A percentile compares a stretch with the other conserved stretches of the same genome.
Conservation (phyloP, 2,888 invertebrate species). For the Eulithis prunata region DNA sequence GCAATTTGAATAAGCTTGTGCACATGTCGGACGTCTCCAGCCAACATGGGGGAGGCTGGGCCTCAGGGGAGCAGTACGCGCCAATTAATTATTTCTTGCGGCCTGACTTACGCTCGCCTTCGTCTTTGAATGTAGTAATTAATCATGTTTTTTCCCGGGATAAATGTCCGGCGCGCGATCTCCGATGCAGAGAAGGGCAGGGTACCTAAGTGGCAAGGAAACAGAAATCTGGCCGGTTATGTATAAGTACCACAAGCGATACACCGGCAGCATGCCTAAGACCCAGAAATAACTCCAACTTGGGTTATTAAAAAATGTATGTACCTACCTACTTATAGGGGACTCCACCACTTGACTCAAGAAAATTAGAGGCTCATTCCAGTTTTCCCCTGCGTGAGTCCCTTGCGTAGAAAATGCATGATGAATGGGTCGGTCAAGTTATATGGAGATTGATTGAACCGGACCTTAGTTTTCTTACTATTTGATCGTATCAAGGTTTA, state of each 20-base stretch:
- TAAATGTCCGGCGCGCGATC: constrained; percentile 57
- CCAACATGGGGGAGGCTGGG: constrained; percentile 20
- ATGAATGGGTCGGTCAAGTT: constrained; percentile 30
- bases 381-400: no score
- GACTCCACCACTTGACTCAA: no score
- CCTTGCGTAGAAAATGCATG: constrained; percentile 31
- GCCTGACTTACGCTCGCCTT: constrained; percentile 69
- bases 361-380: no score
- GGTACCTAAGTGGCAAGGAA: constrained; percentile 26
- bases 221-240: constrained; percentile 49
- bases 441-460: constrained; percentile 29
- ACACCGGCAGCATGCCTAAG: constrained; percentile 10
- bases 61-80: neutral
- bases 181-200: constrained; percentile 36
- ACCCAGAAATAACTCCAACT: constrained; percentile 32
- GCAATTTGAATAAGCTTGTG: constrained; percentile 58
- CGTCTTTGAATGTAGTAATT: constrained; percentile 72
- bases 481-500: neutral
- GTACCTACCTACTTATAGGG: no score
- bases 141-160: constrained; percentile 72
- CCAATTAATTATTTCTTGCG: constrained; percentile 75
- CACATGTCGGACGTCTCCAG: constrained; percentile 27
- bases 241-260: constrained; percentile 48
- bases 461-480: no score
- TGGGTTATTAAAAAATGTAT: constrained; percentile 35